A percentile compares a stretch with the other conserved stretches of the same genome.
Conservation (phyloP, 2,888 invertebrate genomes). For the Lasiommata megera region DNA sequence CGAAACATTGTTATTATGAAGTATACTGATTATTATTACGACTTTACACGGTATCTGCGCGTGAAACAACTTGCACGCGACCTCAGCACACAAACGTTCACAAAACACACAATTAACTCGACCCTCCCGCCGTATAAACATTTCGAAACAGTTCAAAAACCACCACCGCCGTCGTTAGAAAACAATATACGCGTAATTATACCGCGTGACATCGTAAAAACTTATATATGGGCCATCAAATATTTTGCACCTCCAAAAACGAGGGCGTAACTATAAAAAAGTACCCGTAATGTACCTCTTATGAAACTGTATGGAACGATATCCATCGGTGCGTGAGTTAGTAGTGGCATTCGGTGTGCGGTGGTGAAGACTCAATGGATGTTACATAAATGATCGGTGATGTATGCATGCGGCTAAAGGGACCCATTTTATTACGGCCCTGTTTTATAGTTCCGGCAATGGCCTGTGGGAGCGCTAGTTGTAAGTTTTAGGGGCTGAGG, state of each 20-base stretch:
- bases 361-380: slow-evolving; percentile 34
- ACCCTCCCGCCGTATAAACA: not conserved
- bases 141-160: slow-evolving; percentile 19
- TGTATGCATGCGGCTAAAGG: slow-evolving; percentile 67
- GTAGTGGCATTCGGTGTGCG: slow-evolving; percentile 12
- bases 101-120: not conserved
- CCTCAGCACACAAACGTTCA: no score
- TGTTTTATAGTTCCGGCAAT: slow-evolving; percentile 70
- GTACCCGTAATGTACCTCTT: slow-evolving; percentile 24
- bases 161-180: slow-evolving; percentile 20
- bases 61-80: no score
- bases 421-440: slow-evolving; percentile 63
- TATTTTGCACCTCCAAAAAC: slow-evolving; percentile 56
- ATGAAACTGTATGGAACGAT: slow-evolving; percentile 23
- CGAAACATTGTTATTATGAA: no score
- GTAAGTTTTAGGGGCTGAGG: slow-evolving; percentile 65
- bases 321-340: slow-evolving; percentile 31
- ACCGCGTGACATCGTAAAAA: slow-evolving; percentile 55
- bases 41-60: no score
- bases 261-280: slow-evolving; percentile 38
- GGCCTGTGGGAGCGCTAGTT: slow-evolving; percentile 60
- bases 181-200: slow-evolving; percentile 65
- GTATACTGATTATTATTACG: no score
- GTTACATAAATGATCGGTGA: slow-evolving; percentile 59
- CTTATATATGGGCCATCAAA: slow-evolving; percentile 58